Evolutionary conservation across 2,113 vertebrate species (phyloP).

Genomic region (Alouatta palliata): DNA sequence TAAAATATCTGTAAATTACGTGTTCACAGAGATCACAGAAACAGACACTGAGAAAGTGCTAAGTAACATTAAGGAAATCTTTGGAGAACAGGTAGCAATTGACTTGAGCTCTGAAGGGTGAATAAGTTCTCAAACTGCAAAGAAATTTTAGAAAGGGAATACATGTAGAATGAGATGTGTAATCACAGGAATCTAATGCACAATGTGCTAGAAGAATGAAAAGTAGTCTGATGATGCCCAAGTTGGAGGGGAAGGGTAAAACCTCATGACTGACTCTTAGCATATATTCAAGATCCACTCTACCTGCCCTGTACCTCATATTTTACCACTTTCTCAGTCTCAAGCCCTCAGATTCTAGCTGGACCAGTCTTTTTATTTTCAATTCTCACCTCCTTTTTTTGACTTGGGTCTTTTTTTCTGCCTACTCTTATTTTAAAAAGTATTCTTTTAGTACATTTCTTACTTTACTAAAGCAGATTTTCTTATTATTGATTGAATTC

Average conservation of each 20-base stretch:
- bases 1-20: background rate
- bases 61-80: background rate
- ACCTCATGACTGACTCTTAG: background rate
- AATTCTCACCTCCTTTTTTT: background rate
- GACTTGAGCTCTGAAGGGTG: background rate
- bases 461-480: background rate
- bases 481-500: background rate
- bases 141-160: background rate
- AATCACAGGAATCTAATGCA: background rate
- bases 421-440: background rate
- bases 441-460: background rate
- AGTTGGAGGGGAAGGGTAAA: background rate
- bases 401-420: background rate
- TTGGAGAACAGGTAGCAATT: background rate
- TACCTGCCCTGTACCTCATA: background rate
- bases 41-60: background rate
- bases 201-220: background rate
- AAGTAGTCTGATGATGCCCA: background rate
- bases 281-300: background rate
- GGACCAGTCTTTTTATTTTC: background rate
- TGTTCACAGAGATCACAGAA: background rate
- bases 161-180: background rate
- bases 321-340: background rate
- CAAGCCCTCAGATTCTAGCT: background rate
- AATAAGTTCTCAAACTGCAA: background rate